phyloP scores from a whole-genome alignment of 1,140 invertebrate genomes.

The Ladona fulva region DNA sequence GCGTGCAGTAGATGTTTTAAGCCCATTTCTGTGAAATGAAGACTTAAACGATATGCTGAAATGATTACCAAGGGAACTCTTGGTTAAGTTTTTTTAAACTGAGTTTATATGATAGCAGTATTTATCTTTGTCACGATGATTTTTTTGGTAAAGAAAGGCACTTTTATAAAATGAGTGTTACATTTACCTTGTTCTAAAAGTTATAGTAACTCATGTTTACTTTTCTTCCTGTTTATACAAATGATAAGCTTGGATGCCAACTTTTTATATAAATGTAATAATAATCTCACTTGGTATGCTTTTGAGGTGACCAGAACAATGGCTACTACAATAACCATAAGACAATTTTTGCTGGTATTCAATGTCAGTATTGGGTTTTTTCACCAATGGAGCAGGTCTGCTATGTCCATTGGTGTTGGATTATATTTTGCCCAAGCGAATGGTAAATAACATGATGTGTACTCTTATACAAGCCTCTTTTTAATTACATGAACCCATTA shows the following conservation, averaged over 20 bases:
- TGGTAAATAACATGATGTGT: conserved; percentile 1
- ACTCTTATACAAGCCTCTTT: neutral
- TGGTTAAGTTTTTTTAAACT: neutral
- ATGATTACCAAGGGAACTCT: neutral
- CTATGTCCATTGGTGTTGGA: neutral
- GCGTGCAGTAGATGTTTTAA: conserved; percentile 5
- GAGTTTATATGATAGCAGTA: conserved; percentile 1
- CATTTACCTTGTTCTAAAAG: neutral
- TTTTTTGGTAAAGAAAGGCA: conserved; percentile 4
- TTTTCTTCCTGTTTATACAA: conserved; percentile 7
- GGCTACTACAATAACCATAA: neutral
- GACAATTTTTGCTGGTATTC: neutral
- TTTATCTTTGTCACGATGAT: conserved; percentile 6
- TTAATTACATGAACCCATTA: neutral
- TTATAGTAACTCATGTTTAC: neutral
- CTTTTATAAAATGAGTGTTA: neutral
- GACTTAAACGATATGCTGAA: conserved; percentile 1
- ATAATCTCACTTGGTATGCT: neutral
- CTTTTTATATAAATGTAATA: conserved; percentile 8
- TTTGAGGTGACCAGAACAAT: neutral
- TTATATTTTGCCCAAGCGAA: neutral
- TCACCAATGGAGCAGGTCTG: neutral
- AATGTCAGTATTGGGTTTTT: neutral
- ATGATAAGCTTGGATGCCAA: conserved; percentile 5
- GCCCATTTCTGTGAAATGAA: conserved; percentile 9